Percentiles rank a stretch among this genome's conserved stretches.
These are phyloP conservation scores for Corydoras sp. DNA, from an alignment of 2,113 vertebrate genomes.

Conservation along the genomic window DNA sequence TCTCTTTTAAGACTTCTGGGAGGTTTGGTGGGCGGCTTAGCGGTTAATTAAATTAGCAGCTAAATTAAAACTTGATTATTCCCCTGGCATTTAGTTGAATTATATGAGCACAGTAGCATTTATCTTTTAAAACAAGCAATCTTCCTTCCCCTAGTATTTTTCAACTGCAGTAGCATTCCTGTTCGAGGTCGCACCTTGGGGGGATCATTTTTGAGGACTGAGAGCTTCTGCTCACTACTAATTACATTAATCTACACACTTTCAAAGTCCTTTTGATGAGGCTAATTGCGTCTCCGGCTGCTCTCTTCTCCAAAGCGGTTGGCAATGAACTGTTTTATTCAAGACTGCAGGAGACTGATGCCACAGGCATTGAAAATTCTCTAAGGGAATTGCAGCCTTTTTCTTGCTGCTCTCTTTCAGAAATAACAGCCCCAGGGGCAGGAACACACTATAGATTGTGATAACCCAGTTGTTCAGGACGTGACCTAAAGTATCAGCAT, in stretches of 20 bases:
- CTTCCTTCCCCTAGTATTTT: conserved; percentile 27
- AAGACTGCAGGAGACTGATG: not conserved
- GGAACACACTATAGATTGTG: conserved; percentile 3
- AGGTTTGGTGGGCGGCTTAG: conserved; percentile 34
- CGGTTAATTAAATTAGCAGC: conserved; percentile 65
- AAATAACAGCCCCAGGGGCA: conserved; percentile 9
- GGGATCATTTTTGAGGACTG: conserved; percentile 36
- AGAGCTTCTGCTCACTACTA: conserved; percentile 44
- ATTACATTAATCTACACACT: conserved; percentile 67
- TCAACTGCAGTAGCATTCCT: conserved; percentile 32
- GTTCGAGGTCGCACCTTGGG: conserved; percentile 48
- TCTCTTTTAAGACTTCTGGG: conserved; percentile 49
- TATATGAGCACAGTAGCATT: conserved; percentile 58
- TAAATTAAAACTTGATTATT: conserved; percentile 71
- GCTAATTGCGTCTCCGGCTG: conserved; percentile 57
- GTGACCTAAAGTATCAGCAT: not conserved
- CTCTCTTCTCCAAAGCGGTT: conserved; percentile 31
- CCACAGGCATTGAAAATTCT: conserved; percentile 22
- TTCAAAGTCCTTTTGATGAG: conserved; percentile 61
- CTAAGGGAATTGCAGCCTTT: conserved; percentile 9
- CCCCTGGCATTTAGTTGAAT: conserved; percentile 53
- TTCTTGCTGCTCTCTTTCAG: conserved; percentile 8
- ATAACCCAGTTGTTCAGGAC: conserved; percentile 11
- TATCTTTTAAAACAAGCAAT: conserved; percentile 59
- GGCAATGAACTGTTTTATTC: conserved; percentile 7